Evolutionary conservation across 2,113 vertebrate species (phyloP), one percentile per base, ranked within the genome.

Genomic region (Bos indicus): DNA sequence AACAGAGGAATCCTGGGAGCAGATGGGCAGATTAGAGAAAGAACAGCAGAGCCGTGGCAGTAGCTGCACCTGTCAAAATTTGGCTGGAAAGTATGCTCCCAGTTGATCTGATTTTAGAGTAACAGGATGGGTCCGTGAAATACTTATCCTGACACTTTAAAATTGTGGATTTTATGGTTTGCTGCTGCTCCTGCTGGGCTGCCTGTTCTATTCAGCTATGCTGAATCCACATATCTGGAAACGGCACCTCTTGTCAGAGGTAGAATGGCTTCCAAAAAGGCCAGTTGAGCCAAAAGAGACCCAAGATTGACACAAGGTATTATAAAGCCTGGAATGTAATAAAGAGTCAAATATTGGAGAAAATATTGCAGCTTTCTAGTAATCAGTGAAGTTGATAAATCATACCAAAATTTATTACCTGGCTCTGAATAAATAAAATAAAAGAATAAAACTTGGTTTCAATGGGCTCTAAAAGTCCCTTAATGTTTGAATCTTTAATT

Each of bases 61-160:
- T 95, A 62, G 81, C 91, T 96, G 98, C 98, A 97, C 98, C 98
- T 98, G 97, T 97, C 98, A 98, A 98, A 95, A 95, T 97, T 95
- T 98, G 98, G 97, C 97, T 96, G 91, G 51, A 90, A 95, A 94
- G 86, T 59, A 60, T 64, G 87, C 98, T 98, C 97, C 97, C 98
- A 98, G 94, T 94, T 96, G 96, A 98, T 98, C 93, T 96, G 97
- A 97, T 98, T 98, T 98, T 97, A 95, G 94, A 97, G 94, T 89
- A 97, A 95, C 83, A 87, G 95, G 87, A 98, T 97, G 93, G 84
- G 59, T 78, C 98, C 97, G 88, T 98, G 98, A 97, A 98, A 98
- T 97, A 97, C 98, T 98, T 97, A 98, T 95, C 95, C 96, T 97
- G 98, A 98, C 98, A 98, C 97, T 98, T 97, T 95, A 92, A 97